Evolutionary conservation across 1,140 invertebrate species (phyloP), one percentile per base, ranked within the genome.

Genomic region (Drosophila subobscura): DNA sequence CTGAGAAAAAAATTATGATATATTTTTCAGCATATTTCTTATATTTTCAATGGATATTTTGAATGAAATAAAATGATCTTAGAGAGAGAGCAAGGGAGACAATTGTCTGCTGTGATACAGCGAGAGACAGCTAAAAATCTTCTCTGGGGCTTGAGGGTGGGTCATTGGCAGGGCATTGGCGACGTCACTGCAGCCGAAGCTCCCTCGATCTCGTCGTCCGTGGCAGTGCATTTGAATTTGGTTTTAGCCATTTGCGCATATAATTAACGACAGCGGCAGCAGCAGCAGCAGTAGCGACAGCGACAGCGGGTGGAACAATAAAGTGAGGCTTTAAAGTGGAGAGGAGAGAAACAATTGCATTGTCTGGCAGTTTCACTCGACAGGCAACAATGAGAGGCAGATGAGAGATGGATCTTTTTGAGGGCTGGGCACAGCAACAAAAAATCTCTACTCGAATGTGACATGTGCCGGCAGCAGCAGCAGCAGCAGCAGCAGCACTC

Each of bases 221-320:
- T 49, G 79, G 72, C 50, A 76, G 56, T 85, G 72, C 66, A 85
- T 80, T 85, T 79, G 65, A 85, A 80, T 79, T 80, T 85, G 60
- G 76, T 57, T 84, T 85, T 67, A 84, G 76, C 80, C 79, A 85
- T 85, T 84, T 76, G 79, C 63, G 79, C 79, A 83, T 84, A 76
- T 75, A 83, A 78, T 83, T 78, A 84, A 65, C 73, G 60, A 53
- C 71, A 42, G 41, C 46, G 33, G 14, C 41, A 45, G 25, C 50
- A 44, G 47, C 12, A 20, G 58, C 53, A 59, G 42, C 46, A 41
- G 14, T 29, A 45, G 25, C 50, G 40, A 44, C 50, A 44, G 58
- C 53, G 56, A 42, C 33, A 12, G 33, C 33, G 33, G 33, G 33
- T 37, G 33, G 33, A 37, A 37, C 33, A 37, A 37, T 37, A 37